phyloP scores from a whole-genome alignment of 1,140 invertebrate species.

The Neuroterus valhalla region DNA sequence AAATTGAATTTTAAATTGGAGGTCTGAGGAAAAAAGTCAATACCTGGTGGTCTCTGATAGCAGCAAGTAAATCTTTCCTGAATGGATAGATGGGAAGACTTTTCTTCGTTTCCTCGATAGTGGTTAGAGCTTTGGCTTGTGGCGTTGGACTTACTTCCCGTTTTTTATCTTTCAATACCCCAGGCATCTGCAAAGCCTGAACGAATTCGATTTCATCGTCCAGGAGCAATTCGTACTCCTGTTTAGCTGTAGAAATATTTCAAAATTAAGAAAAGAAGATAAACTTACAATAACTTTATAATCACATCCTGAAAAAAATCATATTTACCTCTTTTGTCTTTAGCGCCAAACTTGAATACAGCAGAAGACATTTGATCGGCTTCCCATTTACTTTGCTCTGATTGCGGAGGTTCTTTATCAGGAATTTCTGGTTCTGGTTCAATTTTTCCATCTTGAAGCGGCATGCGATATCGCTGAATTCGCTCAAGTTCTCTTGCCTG shows the following conservation, averaged over 20 bases:
- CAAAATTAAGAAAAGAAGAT: background rate
- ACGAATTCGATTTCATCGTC: slow-evolving; percentile 99
- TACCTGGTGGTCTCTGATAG: slow-evolving; percentile 92
- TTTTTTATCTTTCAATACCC: slow-evolving; percentile 78
- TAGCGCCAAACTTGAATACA: slow-evolving; percentile 93
- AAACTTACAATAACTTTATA: too few species aligned
- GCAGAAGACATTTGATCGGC: slow-evolving; percentile 97
- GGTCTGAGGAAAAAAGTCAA: slow-evolving; percentile 38
- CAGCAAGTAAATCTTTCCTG: slow-evolving; percentile 90
- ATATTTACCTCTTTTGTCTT: slow-evolving; percentile 82
- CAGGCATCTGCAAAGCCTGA: slow-evolving; percentile 92
- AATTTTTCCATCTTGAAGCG: slow-evolving; percentile 80
- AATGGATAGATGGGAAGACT: slow-evolving; percentile 97
- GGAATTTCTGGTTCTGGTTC: slow-evolving; percentile 82
- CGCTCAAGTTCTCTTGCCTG: slow-evolving; percentile 93
- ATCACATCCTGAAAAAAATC: background rate
- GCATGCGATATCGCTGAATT: slow-evolving; percentile 95
- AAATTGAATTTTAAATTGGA: too few species aligned
- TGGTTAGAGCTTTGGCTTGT: slow-evolving; percentile 83
- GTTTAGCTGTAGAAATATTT: slow-evolving; percentile 67
- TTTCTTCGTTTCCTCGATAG: slow-evolving; percentile 93
- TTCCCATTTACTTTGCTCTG: slow-evolving; percentile 98
- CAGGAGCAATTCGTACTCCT: slow-evolving; percentile 94
- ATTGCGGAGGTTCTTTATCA: slow-evolving; percentile 93
- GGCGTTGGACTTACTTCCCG: slow-evolving; percentile 79